phyloP scores from a whole-genome alignment of 1,140 invertebrate species.

The Homalodisca vitripennis region DNA sequence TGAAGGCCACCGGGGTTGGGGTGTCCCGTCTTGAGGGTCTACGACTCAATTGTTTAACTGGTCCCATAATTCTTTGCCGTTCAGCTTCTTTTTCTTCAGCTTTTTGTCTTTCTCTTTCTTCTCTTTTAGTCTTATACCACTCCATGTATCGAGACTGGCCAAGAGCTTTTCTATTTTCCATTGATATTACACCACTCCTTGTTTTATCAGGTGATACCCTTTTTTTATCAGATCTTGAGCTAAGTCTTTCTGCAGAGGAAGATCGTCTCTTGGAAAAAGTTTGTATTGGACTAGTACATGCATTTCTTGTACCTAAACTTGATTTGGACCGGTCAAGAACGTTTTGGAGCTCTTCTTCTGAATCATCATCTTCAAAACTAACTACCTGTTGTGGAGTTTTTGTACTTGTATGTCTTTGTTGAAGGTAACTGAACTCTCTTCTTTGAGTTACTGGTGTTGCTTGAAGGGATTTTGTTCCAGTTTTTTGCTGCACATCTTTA shows the following conservation, averaged over 20 bases:
- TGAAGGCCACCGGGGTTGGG: slow-evolving; percentile 34
- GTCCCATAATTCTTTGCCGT: slow-evolving; percentile 13
- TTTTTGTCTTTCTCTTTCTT: slow-evolving; percentile 40
- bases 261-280: slow-evolving; percentile 8
- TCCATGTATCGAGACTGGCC: slow-evolving; percentile 54
- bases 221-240: slow-evolving; percentile 4
- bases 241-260: background rate
- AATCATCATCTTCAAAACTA: slow-evolving; percentile 12
- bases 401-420: background rate
- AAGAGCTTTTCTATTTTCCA: slow-evolving; percentile 38
- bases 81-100: slow-evolving; percentile 36
- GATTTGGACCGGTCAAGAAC: slow-evolving; percentile 27
- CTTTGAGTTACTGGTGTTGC: slow-evolving; percentile 47
- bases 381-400: slow-evolving; percentile 5
- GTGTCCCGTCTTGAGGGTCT: slow-evolving; percentile 42
- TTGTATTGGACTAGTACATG: slow-evolving; percentile 19
- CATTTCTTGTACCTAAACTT: slow-evolving; percentile 17
- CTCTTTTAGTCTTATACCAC: slow-evolving; percentile 52
- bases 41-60: slow-evolving; percentile 37
- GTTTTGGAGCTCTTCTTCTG: slow-evolving; percentile 6
- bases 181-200: background rate
- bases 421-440: slow-evolving; percentile 4
- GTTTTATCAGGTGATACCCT: background rate
- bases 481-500: slow-evolving; percentile 13
- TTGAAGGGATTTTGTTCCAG: slow-evolving; percentile 29